These are phyloP conservation scores for Lemur catta DNA, from an alignment of 2,797 vertebrate species.

Conservation along the genomic window DNA sequence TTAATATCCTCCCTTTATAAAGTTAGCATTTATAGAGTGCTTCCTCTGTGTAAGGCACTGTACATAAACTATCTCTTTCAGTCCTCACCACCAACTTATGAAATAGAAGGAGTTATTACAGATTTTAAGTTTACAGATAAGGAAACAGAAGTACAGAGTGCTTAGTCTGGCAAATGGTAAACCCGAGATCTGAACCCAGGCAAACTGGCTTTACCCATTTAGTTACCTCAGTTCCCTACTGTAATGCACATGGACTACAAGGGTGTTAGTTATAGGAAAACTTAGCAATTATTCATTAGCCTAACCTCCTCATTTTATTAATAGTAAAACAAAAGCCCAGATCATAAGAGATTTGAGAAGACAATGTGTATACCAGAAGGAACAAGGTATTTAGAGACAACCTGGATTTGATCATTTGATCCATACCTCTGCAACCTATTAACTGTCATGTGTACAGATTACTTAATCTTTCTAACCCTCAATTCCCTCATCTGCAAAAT, in stretches of 20 bases:
- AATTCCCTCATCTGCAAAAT: background rate
- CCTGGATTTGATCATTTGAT: background rate
- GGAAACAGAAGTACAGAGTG: background rate
- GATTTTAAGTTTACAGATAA: background rate
- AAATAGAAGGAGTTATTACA: background rate
- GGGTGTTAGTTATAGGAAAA: background rate
- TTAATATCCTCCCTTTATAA: background rate
- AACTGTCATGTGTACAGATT: background rate
- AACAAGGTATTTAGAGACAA: background rate
- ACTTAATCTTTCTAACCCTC: background rate
- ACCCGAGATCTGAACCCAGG: background rate
- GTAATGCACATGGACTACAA: background rate
- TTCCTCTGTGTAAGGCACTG: background rate
- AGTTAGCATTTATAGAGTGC: background rate
- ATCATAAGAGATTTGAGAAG: background rate
- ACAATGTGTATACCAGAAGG: background rate
- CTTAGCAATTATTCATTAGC: background rate
- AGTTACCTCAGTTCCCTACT: background rate
- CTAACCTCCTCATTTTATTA: background rate
- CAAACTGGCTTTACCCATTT: background rate
- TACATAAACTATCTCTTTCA: background rate
- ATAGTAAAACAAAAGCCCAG: background rate
- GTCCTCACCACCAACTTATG: background rate
- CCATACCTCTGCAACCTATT: background rate
- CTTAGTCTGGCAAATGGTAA: background rate